Conservation (phyloP, 2,797 vertebrate species). For the Coendou prehensilis region DNA sequence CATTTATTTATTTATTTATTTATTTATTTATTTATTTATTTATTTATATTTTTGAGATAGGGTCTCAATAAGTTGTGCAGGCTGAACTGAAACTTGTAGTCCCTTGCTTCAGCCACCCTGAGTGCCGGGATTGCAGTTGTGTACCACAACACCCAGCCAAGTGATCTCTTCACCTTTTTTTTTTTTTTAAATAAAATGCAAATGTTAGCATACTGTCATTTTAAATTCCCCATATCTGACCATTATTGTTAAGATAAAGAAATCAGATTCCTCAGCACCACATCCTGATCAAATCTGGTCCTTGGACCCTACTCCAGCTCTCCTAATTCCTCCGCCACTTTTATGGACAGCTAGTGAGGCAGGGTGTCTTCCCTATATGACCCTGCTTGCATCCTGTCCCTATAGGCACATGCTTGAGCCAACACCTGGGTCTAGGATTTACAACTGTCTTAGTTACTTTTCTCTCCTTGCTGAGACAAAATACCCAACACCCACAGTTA, state of each 20-base stretch:
- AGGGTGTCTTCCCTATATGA: rapidly evolving
- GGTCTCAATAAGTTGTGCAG: neutral
- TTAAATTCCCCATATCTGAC: neutral
- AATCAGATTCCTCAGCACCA: neutral
- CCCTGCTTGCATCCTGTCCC: rapidly evolving
- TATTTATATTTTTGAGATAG: neutral
- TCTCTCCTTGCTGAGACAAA: neutral
- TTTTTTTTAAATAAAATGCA: neutral
- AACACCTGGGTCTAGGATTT: neutral
- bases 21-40: neutral
- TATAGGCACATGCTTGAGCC: rapidly evolving
- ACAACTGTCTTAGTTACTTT: neutral
- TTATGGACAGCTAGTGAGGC: rapidly evolving
- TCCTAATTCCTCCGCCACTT: neutral
- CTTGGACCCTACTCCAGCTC: too few species aligned
- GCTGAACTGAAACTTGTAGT: neutral
- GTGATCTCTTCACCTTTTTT: neutral
- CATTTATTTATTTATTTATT: neutral
- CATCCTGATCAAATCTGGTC: neutral
- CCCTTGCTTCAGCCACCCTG: neutral
- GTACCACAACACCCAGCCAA: neutral
- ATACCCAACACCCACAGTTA: neutral
- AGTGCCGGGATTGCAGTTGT: neutral
- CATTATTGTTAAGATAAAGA: neutral
- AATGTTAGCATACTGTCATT: neutral